Conservation (phyloP, 2,113 vertebrate species). For the Phycodurus eques region DNA sequence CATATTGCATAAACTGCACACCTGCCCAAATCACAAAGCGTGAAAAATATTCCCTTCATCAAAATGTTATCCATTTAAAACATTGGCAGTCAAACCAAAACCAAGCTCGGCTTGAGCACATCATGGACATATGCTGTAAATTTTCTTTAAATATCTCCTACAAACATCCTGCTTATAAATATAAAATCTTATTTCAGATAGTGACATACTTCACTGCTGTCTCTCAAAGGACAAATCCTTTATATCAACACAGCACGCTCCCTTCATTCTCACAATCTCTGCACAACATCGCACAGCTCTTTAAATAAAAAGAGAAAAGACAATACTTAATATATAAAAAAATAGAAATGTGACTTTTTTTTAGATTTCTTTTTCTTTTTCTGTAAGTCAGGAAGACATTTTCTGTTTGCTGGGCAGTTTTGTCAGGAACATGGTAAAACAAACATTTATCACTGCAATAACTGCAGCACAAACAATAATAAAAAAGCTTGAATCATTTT, state of each 20-base stretch:
- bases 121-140: background rate
- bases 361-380: constrained; percentile 10
- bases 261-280: constrained; percentile 57
- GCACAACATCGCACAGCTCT: constrained; percentile 7
- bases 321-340: constrained; percentile 30
- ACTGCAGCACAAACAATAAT: constrained; percentile 13
- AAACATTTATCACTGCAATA: constrained; percentile 12
- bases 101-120: constrained; percentile 14
- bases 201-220: constrained; percentile 33
- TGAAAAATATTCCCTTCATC: constrained; percentile 47
- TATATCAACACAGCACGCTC: constrained; percentile 34
- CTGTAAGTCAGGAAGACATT: constrained; percentile 49
- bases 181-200: constrained; percentile 39
- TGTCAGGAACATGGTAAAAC: constrained; percentile 13
- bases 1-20: constrained; percentile 36
- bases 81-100: constrained; percentile 52
- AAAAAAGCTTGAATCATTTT: background rate
- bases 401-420: constrained; percentile 21
- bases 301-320: constrained; percentile 24
- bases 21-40: constrained; percentile 30
- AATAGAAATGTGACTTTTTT: constrained; percentile 19
- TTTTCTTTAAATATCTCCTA: constrained; percentile 60
- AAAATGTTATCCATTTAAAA: constrained; percentile 49
- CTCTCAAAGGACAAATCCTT: constrained; percentile 32
- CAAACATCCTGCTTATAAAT: constrained; percentile 58